These are phyloP conservation scores for Stomatorhinus ivindoensis DNA, from an alignment of 2,113 vertebrate genomes.

Conservation along the genomic window DNA sequence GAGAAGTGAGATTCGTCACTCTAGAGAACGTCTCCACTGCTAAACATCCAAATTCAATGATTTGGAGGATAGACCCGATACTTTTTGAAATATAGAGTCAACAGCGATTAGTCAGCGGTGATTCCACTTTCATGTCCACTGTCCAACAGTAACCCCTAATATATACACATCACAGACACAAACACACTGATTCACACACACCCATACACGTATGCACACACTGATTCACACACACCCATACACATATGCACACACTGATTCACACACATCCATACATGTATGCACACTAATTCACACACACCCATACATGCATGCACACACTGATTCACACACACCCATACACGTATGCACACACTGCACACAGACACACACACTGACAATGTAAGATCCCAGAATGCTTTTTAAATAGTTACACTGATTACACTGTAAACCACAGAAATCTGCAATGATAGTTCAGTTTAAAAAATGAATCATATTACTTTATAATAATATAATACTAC, in stretches of 20 bases:
- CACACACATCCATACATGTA: not conserved
- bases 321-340: not conserved
- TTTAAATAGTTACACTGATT: not conserved
- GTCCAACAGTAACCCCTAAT: not conserved
- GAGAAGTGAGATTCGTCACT: too few relatives aligned
- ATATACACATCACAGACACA: not conserved
- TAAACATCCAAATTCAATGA: too few relatives aligned
- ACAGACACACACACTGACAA: not conserved
- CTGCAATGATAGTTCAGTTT: not conserved
- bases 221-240: slow-evolving; percentile 1
- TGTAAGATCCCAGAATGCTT: not conserved
- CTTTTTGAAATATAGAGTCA: too few relatives aligned
- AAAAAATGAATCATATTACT: not conserved
- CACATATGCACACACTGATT: too few relatives aligned
- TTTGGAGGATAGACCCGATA: too few relatives aligned
- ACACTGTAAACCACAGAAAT: not conserved
- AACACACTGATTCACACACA: not conserved
- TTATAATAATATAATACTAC: not conserved
- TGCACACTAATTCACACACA: too few relatives aligned
- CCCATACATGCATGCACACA: not conserved
- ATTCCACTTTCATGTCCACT: not conserved
- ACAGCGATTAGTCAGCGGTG: not conserved
- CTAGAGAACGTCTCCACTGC: too few relatives aligned
- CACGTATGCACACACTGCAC: not conserved
- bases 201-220: not conserved